A percentile compares a stretch with the other conserved stretches of the same genome.
Conservation (phyloP, 2,113 vertebrate genomes). For the Syngnathus scovelli region DNA sequence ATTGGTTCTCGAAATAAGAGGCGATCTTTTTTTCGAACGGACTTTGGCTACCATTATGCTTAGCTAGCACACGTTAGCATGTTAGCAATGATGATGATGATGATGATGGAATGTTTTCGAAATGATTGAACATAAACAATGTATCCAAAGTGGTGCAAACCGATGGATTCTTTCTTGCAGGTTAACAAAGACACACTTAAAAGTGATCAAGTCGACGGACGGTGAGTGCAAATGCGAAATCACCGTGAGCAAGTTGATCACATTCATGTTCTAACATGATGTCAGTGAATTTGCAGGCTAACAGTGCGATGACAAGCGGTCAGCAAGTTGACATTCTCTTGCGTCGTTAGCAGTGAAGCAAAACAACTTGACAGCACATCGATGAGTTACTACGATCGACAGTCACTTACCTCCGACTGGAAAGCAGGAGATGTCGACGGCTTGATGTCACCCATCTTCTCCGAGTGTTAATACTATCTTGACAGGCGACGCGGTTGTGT, state of each 20-base stretch:
- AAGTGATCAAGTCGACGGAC: background rate
- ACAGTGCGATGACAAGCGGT: slow-evolving; percentile 31
- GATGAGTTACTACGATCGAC: background rate
- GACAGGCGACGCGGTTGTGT: slow-evolving; percentile 3
- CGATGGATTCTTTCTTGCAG: background rate
- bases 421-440: slow-evolving; percentile 60
- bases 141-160: background rate
- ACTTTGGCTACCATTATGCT: background rate
- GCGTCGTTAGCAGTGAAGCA: slow-evolving; percentile 9
- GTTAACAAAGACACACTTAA: background rate
- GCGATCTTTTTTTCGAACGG: background rate
- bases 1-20: background rate
- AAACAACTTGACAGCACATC: background rate
- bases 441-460: slow-evolving; percentile 61
- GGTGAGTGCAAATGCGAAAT: background rate
- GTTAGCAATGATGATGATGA: slow-evolving; percentile 28
- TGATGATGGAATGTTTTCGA: slow-evolving; percentile 47
- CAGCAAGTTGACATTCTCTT: slow-evolving; percentile 40
- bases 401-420: slow-evolving; percentile 56
- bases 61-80: slow-evolving; percentile 37
- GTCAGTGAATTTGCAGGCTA: slow-evolving; percentile 32
- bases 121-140: slow-evolving; percentile 3
- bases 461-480: slow-evolving; percentile 15
- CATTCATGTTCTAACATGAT: slow-evolving; percentile 9
- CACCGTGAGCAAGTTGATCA: slow-evolving; percentile 6